A percentile compares a stretch with the other conserved stretches of the same genome.
These are phyloP conservation scores for Phenacoccus solenopsis DNA, from an alignment of 1,140 invertebrate species.

Conservation along the genomic window DNA sequence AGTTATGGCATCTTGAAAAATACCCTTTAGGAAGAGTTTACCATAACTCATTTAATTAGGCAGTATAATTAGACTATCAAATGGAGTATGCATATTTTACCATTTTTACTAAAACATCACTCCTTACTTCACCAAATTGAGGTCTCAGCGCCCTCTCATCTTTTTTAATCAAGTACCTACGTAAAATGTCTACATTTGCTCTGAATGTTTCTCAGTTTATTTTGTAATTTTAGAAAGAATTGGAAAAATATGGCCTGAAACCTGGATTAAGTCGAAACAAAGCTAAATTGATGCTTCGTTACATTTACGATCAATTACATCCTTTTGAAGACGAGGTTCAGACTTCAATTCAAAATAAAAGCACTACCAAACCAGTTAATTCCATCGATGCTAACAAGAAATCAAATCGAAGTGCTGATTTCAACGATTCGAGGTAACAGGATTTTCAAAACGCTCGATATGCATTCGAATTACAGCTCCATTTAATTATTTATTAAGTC, in stretches of 20 bases:
- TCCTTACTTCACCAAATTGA: too few relatives aligned
- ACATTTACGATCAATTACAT: conserved; percentile 25
- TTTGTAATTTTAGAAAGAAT: conserved; percentile 23
- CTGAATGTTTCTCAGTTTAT: not conserved
- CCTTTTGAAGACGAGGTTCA: conserved; percentile 1
- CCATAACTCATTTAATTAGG: too few relatives aligned
- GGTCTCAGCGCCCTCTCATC: too few relatives aligned
- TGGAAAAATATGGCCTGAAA: conserved; percentile 25
- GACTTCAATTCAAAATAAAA: not conserved
- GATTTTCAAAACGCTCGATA: too few relatives aligned
- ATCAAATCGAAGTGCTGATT: not conserved
- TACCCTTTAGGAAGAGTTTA: too few relatives aligned
- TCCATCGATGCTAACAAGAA: not conserved
- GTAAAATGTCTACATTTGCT: too few relatives aligned
- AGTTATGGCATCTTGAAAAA: too few relatives aligned
- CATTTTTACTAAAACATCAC: too few relatives aligned
- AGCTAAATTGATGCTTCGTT: conserved; percentile 24
- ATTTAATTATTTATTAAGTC: not conserved
- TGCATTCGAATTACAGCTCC: not conserved
- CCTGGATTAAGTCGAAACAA: conserved; percentile 22
- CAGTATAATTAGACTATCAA: too few relatives aligned
- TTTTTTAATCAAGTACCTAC: too few relatives aligned
- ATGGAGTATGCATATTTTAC: too few relatives aligned
- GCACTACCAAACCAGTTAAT: not conserved
- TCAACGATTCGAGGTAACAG: not conserved